Evolutionary conservation across 2,113 vertebrate genomes (phyloP).

Genomic region (Bucco capensis): DNA sequence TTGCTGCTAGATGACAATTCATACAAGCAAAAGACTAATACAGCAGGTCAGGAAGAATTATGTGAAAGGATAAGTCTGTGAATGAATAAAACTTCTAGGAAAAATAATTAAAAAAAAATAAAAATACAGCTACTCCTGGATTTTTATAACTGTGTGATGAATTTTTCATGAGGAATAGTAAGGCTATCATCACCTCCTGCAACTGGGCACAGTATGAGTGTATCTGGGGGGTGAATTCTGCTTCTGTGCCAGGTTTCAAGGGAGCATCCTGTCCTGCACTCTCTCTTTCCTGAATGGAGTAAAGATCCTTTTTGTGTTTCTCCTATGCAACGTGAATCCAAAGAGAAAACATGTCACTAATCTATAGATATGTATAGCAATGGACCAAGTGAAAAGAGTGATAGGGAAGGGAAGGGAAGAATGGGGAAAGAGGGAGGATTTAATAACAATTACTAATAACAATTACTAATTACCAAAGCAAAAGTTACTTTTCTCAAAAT

Average conservation of each 20-base stretch:
- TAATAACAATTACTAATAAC: neutral
- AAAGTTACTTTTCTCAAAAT: neutral
- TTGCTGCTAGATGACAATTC: neutral
- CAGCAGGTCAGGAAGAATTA: neutral
- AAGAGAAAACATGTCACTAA: neutral
- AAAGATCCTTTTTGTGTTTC: neutral
- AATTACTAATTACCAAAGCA: neutral
- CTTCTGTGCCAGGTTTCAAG: neutral
- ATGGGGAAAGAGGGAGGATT: no score
- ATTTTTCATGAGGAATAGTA: neutral
- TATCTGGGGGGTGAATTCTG: fast-evolving
- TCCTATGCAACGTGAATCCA: neutral
- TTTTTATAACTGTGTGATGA: neutral
- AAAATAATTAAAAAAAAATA: neutral
- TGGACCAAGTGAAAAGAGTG: neutral
- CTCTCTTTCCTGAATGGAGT: neutral
- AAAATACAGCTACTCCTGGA: neutral
- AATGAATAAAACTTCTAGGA: neutral
- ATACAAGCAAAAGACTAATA: neutral
- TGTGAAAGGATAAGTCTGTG: neutral
- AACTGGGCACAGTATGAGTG: fast-evolving
- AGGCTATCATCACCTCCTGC: neutral
- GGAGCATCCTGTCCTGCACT: fast-evolving
- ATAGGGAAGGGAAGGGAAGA: no score
- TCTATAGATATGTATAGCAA: neutral